phyloP scores from a whole-genome alignment of 2,113 vertebrate species.

The Penelope pileata region DNA sequence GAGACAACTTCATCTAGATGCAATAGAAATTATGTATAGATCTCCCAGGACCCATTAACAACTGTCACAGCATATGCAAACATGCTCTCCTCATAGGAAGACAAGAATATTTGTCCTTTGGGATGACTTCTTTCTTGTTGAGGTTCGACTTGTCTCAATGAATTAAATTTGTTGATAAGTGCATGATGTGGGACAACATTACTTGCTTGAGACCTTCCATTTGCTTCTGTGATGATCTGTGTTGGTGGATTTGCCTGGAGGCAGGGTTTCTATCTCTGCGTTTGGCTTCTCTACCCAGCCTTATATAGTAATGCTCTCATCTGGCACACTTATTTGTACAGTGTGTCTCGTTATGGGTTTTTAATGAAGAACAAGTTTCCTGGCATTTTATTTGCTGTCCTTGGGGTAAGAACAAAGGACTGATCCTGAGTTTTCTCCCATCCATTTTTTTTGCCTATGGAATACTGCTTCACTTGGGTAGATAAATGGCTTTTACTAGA shows the following conservation, averaged over 20 bases:
- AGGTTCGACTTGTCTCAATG: not conserved
- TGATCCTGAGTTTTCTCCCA: not conserved
- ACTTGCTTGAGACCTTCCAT: not conserved
- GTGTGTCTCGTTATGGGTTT: conserved; percentile 8
- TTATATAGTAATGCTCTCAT: conserved; percentile 28
- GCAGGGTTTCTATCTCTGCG: not conserved
- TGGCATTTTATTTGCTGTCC: conserved; percentile 14
- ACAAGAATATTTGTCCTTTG: not conserved
- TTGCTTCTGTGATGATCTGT: not conserved
- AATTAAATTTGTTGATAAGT: not conserved
- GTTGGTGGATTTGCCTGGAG: not conserved
- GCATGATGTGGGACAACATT: not conserved
- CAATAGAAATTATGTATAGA: not conserved
- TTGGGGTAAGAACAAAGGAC: not conserved
- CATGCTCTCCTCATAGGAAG: not conserved
- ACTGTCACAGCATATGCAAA: not conserved
- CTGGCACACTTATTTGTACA: conserved; percentile 35
- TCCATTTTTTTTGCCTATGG: not conserved
- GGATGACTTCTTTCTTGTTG: not conserved
- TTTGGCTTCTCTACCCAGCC: conserved; percentile 2
- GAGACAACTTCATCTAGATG: not conserved
- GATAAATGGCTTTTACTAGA: not conserved
- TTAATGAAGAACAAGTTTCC: conserved; percentile 50
- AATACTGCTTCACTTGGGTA: not conserved
- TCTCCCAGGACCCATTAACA: not conserved